Evolutionary conservation across 92 coral and sea anemone genomes (phyloP).

Genomic region (Virgularia gustaviana): DNA sequence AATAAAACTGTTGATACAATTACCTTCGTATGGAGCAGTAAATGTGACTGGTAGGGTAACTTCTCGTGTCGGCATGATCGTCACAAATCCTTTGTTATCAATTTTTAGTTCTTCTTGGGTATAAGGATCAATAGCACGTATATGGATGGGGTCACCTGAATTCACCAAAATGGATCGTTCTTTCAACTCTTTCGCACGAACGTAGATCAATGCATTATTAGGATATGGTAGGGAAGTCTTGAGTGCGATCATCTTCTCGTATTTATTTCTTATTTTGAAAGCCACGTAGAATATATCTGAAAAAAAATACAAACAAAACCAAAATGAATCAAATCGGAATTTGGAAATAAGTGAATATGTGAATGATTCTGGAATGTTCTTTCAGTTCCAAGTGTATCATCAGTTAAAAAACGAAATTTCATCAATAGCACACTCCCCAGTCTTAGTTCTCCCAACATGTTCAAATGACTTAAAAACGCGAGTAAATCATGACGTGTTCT

Average conservation of each 20-base stretch:
- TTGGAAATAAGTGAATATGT: background rate
- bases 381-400: background rate
- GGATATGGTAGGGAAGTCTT: constrained; percentile 9
- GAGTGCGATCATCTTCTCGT: constrained; percentile 9
- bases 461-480: no score
- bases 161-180: constrained; percentile 11
- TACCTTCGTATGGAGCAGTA: constrained; percentile 30
- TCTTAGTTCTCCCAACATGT: no score
- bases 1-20: background rate
- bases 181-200: constrained; percentile 6
- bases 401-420: background rate
- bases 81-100: constrained; percentile 19
- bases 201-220: constrained; percentile 2
- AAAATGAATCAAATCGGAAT: background rate
- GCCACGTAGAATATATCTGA: constrained; percentile 24
- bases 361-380: background rate
- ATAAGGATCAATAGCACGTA: constrained; percentile 7
- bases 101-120: constrained; percentile 11
- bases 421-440: background rate
- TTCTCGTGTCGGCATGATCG: constrained; percentile 5
- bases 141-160: constrained; percentile 1
- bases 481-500: no score
- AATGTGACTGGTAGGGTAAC: background rate
- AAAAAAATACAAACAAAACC: background rate
- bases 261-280: constrained; percentile 21